A percentile compares a stretch with the other conserved stretches of the same genome.
Evolutionary conservation across 2,113 vertebrate species (phyloP).

Genomic region (Pionites leucogaster): DNA sequence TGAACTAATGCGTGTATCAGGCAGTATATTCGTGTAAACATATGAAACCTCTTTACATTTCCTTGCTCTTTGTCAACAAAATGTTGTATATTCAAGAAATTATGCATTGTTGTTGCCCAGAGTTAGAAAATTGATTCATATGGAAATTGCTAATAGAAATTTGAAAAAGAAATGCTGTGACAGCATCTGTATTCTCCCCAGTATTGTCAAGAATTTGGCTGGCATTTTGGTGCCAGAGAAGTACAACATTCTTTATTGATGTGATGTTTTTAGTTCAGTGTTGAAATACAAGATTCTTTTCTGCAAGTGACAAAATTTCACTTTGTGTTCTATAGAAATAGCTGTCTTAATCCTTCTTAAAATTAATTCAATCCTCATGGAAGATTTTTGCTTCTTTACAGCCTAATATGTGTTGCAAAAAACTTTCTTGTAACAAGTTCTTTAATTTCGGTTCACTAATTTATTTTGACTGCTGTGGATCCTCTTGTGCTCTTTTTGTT

Average conservation of each 20-base stretch:
- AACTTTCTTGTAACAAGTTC: not conserved
- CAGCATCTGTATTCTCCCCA: not conserved
- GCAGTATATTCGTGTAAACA: not conserved
- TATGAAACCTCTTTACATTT: not conserved
- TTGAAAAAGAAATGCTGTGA: constrained; percentile 2
- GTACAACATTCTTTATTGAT: not conserved
- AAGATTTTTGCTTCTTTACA: not conserved
- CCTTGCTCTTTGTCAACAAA: not conserved
- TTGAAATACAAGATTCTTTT: not conserved
- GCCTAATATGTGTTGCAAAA: not conserved
- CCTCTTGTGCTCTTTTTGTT: not conserved
- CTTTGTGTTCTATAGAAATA: not conserved
- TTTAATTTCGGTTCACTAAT: not conserved
- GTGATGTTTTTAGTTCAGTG: not conserved
- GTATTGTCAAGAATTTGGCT: not conserved
- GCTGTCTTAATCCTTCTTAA: not conserved
- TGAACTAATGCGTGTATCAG: not conserved
- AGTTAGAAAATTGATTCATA: constrained; percentile 13
- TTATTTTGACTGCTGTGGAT: not conserved
- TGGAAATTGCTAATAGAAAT: constrained; percentile 5
- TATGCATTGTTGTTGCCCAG: not conserved
- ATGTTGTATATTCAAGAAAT: not conserved
- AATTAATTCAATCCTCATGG: not conserved
- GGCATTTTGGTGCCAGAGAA: not conserved
- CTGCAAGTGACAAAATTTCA: not conserved